phyloP scores from a whole-genome alignment of 2,888 invertebrate genomes.

The Drosophila paranaensis region DNA sequence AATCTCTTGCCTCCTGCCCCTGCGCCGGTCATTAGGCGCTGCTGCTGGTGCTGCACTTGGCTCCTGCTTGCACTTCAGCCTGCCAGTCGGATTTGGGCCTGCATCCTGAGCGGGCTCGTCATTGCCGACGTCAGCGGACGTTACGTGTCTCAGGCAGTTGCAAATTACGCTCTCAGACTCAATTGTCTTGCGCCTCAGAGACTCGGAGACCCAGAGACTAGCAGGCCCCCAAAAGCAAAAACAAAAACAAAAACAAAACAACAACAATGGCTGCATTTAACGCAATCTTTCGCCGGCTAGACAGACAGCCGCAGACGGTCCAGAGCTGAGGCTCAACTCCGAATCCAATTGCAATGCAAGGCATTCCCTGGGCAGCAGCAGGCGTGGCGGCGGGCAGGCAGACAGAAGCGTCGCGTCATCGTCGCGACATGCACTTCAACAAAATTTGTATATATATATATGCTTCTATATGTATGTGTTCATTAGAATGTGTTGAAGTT shows the following conservation, averaged over 20 bases:
- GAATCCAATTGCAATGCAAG: constrained; percentile 44
- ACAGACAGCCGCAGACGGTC: constrained; percentile 68
- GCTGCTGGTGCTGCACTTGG: constrained; percentile 68
- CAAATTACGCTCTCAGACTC: constrained; percentile 82
- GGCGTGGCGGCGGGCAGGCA: constrained; percentile 20
- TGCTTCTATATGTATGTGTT: constrained; percentile 47
- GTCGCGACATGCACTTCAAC: constrained; percentile 78
- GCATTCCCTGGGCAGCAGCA: constrained; percentile 33
- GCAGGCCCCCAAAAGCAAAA: constrained; percentile 50
- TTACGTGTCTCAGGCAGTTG: constrained; percentile 79
- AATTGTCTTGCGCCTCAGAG: constrained; percentile 81
- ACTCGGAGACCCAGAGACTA: constrained; percentile 56
- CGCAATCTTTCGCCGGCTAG: constrained; percentile 75
- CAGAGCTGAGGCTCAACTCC: constrained; percentile 22
- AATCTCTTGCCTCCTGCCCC: constrained; percentile 7
- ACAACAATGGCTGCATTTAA: constrained; percentile 73
- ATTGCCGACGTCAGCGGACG: constrained; percentile 48
- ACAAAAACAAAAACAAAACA: constrained; percentile 42
- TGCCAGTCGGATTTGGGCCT: constrained; percentile 51
- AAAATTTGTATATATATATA: constrained; percentile 39
- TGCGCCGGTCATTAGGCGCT: constrained; percentile 66
- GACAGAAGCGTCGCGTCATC: constrained; percentile 73
- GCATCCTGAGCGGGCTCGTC: constrained; percentile 71
- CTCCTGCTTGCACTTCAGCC: constrained; percentile 59
- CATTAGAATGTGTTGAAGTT: constrained; percentile 66